A percentile compares a stretch with the other conserved stretches of the same genome.
Conservation (phyloP, 2,797 vertebrate species). For the Alosa sapidissima region DNA sequence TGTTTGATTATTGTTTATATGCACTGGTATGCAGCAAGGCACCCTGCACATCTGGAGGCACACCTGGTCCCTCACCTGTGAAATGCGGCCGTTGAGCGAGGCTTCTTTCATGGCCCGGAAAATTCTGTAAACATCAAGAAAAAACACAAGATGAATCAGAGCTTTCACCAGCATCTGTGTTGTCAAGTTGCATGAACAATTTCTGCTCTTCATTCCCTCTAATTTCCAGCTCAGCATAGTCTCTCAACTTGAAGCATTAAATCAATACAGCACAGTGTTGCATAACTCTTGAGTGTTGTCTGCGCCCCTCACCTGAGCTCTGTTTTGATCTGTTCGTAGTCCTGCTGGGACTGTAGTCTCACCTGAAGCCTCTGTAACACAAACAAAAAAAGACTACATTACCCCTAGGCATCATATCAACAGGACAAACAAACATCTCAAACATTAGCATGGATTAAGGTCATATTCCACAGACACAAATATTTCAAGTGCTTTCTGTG, state of each 20-base stretch:
- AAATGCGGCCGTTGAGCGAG: conserved; percentile 73
- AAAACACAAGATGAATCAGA: background rate
- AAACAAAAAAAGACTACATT: background rate
- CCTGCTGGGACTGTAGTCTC: conserved; percentile 88
- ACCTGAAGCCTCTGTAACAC: conserved; percentile 86
- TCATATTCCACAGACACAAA: background rate
- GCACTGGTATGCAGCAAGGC: background rate
- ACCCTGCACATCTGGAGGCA: background rate
- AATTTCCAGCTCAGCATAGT: background rate
- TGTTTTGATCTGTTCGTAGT: conserved; percentile 96
- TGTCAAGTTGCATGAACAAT: background rate
- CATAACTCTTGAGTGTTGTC: background rate
- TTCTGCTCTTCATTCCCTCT: background rate
- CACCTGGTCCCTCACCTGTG: conserved; percentile 76
- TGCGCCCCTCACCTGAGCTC: conserved; percentile 86
- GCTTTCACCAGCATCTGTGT: background rate
- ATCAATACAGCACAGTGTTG: background rate
- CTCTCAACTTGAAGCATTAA: background rate
- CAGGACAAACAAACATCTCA: background rate
- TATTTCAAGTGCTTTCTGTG: background rate
- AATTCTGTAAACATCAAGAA: background rate
- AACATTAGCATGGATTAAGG: background rate
- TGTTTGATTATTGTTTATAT: background rate
- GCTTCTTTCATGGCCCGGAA: conserved; percentile 21
- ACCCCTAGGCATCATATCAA: background rate